A percentile compares a stretch with the other conserved stretches of the same genome.
phyloP scores from a whole-genome alignment of 2,888 invertebrate genomes.

The Myopa testacea region DNA sequence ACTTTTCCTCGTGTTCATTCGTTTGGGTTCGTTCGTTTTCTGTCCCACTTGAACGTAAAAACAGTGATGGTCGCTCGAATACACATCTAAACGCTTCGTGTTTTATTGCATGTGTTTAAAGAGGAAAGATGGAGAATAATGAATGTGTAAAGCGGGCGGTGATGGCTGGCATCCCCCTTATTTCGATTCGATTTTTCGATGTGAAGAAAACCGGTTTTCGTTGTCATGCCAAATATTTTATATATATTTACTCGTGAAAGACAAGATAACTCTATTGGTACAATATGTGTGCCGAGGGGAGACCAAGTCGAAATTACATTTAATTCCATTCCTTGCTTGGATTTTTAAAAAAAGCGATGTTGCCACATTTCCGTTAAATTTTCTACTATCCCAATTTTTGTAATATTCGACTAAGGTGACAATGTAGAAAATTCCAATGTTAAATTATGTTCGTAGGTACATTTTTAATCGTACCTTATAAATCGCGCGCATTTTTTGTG shows the following conservation, averaged over 20 bases:
- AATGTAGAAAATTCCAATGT: too few relatives aligned
- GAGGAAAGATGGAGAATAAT: constrained; percentile 5
- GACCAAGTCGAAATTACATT: constrained; percentile 24
- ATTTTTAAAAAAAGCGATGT: constrained; percentile 16
- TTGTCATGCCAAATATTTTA: constrained; percentile 38
- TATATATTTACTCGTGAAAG: constrained; percentile 21
- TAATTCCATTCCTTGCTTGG: constrained; percentile 18
- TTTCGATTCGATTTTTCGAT: constrained; percentile 32
- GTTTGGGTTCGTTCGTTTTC: constrained; percentile 18
- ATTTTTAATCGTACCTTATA: neutral
- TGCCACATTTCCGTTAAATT: constrained; percentile 31
- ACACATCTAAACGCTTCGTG: constrained; percentile 25
- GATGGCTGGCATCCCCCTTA: constrained; percentile 35
- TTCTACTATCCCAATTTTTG: neutral
- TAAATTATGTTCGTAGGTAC: neutral
- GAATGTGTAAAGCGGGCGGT: constrained; percentile 7
- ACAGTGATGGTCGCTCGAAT: neutral
- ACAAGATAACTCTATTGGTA: constrained; percentile 37
- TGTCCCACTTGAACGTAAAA: constrained; percentile 6
- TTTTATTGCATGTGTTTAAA: constrained; percentile 34
- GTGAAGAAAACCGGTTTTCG: constrained; percentile 41
- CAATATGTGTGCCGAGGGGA: constrained; percentile 13
- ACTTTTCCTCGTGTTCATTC: constrained; percentile 13
- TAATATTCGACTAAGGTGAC: neutral
- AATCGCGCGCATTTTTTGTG: constrained; percentile 17